phyloP scores from a whole-genome alignment of 2,797 vertebrate genomes.

The Myripristis murdjan region DNA sequence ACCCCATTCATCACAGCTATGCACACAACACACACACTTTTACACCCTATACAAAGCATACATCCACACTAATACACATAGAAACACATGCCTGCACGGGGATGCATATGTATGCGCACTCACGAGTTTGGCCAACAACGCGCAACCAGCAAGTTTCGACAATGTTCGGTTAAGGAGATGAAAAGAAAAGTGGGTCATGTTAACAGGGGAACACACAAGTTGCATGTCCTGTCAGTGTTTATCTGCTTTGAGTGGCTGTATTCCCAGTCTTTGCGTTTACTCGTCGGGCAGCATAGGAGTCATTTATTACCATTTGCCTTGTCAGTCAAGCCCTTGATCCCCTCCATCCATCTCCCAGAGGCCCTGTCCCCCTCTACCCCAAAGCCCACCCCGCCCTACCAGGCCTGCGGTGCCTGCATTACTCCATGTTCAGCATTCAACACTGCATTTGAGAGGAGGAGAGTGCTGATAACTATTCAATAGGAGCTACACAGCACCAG shows the following conservation, averaged over 20 bases:
- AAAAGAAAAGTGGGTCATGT: slow-evolving; percentile 29
- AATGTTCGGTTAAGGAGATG: not conserved
- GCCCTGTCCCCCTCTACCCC: slow-evolving; percentile 16
- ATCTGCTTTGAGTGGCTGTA: slow-evolving; percentile 64
- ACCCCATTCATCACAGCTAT: slow-evolving; percentile 74
- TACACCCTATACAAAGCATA: not conserved
- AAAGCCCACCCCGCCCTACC: not conserved
- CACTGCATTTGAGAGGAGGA: slow-evolving; percentile 39
- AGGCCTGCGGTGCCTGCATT: slow-evolving; percentile 32
- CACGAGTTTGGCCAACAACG: not conserved
- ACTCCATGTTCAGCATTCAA: slow-evolving; percentile 68
- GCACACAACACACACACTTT: slow-evolving; percentile 32
- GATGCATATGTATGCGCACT: not conserved
- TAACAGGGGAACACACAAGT: slow-evolving; percentile 35
- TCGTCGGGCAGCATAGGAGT: slow-evolving; percentile 55
- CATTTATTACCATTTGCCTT: slow-evolving; percentile 78
- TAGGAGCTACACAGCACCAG: slow-evolving; percentile 5
- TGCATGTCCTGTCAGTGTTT: slow-evolving; percentile 58
- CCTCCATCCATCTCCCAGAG: slow-evolving; percentile 63
- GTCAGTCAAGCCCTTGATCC: slow-evolving; percentile 73
- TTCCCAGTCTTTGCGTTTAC: slow-evolving; percentile 44
- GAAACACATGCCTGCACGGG: not conserved
- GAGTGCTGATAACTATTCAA: slow-evolving; percentile 63
- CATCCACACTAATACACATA: not conserved
- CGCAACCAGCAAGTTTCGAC: slow-evolving; percentile 1